These are phyloP conservation scores for Ptilorrhoa leucosticta DNA, from an alignment of 2,113 vertebrate genomes.

Conservation along the genomic window DNA sequence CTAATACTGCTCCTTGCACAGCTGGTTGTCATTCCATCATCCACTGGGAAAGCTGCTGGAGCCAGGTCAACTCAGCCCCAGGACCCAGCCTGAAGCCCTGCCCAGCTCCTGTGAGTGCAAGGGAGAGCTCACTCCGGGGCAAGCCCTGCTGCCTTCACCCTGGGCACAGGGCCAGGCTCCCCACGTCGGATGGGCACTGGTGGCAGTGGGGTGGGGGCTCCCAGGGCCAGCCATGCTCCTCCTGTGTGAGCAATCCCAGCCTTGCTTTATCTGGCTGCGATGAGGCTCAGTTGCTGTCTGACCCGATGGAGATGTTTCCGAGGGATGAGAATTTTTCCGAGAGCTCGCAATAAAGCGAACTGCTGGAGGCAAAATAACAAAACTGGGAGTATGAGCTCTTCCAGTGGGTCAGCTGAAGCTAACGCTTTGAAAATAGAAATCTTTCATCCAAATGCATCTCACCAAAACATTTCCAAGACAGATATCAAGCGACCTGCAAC, in stretches of 20 bases:
- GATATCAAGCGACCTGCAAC: not conserved
- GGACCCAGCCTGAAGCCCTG: not conserved
- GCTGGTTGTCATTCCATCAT: not conserved
- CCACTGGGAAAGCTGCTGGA: not conserved
- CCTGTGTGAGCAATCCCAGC: not conserved
- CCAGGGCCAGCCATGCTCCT: accelerated
- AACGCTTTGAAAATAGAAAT: not conserved
- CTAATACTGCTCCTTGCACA: not conserved
- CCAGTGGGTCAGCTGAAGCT: not conserved
- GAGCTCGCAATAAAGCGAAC: not conserved
- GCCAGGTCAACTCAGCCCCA: not conserved
- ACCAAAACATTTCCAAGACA: not conserved
- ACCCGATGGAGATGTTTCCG: not conserved
- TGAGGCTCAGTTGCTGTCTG: not conserved
- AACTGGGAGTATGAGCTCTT: not conserved
- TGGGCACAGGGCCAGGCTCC: not conserved
- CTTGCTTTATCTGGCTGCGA: not conserved
- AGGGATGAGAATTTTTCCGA: not conserved
- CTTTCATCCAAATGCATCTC: not conserved
- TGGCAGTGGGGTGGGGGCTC: not conserved
- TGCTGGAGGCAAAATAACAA: not conserved
- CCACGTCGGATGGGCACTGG: accelerated
- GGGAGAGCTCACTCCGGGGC: not conserved
- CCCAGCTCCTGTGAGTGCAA: not conserved
- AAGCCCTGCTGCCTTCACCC: not conserved